Evolutionary conservation across 2,113 vertebrate genomes (phyloP), one percentile per base, ranked within the genome.

Genomic region (Calonectris borealis): DNA sequence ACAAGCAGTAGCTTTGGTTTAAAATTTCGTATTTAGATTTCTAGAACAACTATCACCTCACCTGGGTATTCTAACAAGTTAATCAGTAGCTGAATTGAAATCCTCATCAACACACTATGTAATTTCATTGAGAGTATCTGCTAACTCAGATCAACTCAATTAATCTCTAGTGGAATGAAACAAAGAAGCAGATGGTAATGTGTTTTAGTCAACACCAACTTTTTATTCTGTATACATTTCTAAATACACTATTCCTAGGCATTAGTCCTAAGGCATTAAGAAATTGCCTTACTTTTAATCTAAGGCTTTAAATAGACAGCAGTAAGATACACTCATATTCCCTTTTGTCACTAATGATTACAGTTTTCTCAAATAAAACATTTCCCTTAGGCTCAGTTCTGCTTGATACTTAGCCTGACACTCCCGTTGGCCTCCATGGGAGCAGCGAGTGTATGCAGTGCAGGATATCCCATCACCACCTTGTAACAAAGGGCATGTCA

Each of bases 81-180:
- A 96, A 97, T 96, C 96, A 94, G 92, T 76, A 71, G 71, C 91
- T 90, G 94, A 97, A 94, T 66, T 95, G 87, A 97, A 89, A 96
- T 93, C 57, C 55, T 97, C 87, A 80, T 96, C 94, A 95, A 86
- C 92, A 94, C 86, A 96, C 73, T 95, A 76, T 87, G 65, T 90
- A 94, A 86, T 91, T 97, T 96, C 93, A 79, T 86, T 82, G 90
- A 94, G 84, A 95, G 65, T 94, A 78, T 93, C 94, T 94, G 91
- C 81, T 98, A 95, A 95, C 94, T 96, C 78, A 83, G 75, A 95
- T 97, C 68, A 87, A 96, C 93, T 93, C 96, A 94, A 93, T 98
- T 97, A 97, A 96, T 97, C 94, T 94, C 93, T 89, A 72, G 80
- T 94, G 92, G 88, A 96, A 96, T 84, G 83, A 91, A 96, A 92